phyloP scores from a whole-genome alignment of 1,140 invertebrate genomes.

The Eurosta solidaginis region DNA sequence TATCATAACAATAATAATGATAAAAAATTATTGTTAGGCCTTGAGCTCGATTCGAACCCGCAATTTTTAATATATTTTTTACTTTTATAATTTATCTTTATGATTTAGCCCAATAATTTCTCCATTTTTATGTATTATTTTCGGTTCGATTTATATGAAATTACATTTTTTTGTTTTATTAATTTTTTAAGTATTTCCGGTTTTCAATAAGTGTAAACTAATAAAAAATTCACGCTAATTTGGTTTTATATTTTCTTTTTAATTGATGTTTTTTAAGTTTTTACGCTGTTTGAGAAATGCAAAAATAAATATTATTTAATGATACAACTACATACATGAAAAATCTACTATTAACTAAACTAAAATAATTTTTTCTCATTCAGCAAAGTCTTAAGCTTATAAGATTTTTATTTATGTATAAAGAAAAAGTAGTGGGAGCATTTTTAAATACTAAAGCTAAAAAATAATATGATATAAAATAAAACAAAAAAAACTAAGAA shows the following conservation, averaged over 20 bases:
- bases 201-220: neutral
- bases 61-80: neutral
- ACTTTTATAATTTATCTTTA: conserved; percentile 28
- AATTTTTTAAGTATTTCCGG: neutral
- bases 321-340: neutral
- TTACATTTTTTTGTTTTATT: neutral
- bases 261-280: neutral
- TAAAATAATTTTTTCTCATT: neutral
- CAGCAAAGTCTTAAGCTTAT: neutral
- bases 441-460: no score
- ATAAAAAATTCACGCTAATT: conserved; percentile 4
- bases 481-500: neutral
- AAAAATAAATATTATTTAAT: conserved; percentile 18
- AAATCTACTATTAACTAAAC: conserved; percentile 3
- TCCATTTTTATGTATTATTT: neutral
- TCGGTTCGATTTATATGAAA: neutral
- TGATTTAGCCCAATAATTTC: conserved; percentile 16
- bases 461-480: neutral
- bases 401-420: neutral
- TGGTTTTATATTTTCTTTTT: neutral
- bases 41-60: no score
- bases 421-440: no score
- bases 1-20: no score
- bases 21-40: no score
- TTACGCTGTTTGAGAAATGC: neutral